Conservation (phyloP, 2,797 vertebrate genomes). For the Neostethus bicornis region DNA sequence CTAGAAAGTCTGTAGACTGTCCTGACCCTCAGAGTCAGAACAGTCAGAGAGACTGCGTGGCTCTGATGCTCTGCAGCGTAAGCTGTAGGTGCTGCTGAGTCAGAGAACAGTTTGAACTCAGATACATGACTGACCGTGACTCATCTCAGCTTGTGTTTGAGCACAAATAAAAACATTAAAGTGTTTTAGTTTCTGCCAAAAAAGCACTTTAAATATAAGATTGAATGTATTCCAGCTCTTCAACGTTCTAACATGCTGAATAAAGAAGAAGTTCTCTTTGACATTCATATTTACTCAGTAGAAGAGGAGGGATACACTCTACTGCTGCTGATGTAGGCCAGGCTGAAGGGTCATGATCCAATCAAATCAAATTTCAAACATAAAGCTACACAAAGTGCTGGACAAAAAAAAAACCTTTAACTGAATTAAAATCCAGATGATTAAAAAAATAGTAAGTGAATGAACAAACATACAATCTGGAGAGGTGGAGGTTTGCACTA, state of each 20-base stretch:
- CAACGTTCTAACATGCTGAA: neutral
- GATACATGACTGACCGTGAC: slow-evolving; percentile 26
- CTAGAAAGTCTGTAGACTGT: slow-evolving; percentile 22
- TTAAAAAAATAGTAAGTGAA: too few species aligned
- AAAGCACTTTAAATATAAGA: neutral
- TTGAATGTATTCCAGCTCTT: neutral
- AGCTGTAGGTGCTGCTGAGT: slow-evolving; percentile 44
- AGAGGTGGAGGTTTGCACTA: too few species aligned
- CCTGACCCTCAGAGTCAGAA: slow-evolving; percentile 5
- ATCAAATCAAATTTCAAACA: slow-evolving; percentile 41
- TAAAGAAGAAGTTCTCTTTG: slow-evolving; percentile 22
- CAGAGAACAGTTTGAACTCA: slow-evolving; percentile 33
- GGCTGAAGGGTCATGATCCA: slow-evolving; percentile 1
- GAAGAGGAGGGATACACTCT: slow-evolving; percentile 10
- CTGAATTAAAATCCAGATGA: too few species aligned
- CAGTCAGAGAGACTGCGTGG: slow-evolving; percentile 19
- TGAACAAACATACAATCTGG: too few species aligned
- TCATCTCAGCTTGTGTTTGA: slow-evolving; percentile 13
- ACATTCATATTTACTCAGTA: slow-evolving; percentile 34
- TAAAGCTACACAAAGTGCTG: slow-evolving; percentile 46
- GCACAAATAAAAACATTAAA: neutral
- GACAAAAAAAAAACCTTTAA: too few species aligned
- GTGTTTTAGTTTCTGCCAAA: neutral
- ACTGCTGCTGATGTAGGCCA: slow-evolving; percentile 14
- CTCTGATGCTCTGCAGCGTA: slow-evolving; percentile 35